Conservation (phyloP, 1,140 invertebrate species). For the Ericerus pela region DNA sequence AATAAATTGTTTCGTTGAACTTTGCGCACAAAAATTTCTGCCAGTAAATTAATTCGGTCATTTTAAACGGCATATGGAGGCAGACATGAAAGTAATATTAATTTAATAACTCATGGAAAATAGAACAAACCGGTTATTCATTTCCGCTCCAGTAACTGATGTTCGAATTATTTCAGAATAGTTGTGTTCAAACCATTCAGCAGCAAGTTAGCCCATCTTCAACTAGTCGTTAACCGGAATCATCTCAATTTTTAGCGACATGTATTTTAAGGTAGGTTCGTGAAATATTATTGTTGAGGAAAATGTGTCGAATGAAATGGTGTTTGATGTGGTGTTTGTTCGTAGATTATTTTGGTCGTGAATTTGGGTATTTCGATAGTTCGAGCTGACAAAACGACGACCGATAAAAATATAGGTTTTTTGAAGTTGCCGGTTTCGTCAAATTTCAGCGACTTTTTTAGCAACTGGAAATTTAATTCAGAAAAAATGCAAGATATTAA, state of each 20-base stretch:
- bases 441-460: too few species aligned
- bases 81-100: not conserved
- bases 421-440: too few species aligned
- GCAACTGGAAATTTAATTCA: too few species aligned
- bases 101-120: not conserved
- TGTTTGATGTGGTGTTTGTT: not conserved
- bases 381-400: too few species aligned
- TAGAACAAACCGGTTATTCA: constrained; percentile 1
- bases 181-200: not conserved
- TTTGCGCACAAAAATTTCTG: not conserved
- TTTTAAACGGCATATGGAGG: not conserved
- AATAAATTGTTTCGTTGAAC: not conserved
- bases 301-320: not conserved
- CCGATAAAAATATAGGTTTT: too few species aligned
- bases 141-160: not conserved
- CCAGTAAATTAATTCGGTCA: not conserved
- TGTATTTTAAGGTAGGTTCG: not conserved
- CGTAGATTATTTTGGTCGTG: too few species aligned
- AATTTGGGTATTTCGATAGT: too few species aligned
- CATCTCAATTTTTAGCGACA: too few species aligned
- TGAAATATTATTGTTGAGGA: not conserved
- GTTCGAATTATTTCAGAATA: not conserved
- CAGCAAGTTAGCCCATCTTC: too few species aligned
- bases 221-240: too few species aligned
- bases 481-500: too few species aligned